Evolutionary conservation across 1,140 invertebrate species (phyloP).

Genomic region (Propsilocerus akamusi): DNA sequence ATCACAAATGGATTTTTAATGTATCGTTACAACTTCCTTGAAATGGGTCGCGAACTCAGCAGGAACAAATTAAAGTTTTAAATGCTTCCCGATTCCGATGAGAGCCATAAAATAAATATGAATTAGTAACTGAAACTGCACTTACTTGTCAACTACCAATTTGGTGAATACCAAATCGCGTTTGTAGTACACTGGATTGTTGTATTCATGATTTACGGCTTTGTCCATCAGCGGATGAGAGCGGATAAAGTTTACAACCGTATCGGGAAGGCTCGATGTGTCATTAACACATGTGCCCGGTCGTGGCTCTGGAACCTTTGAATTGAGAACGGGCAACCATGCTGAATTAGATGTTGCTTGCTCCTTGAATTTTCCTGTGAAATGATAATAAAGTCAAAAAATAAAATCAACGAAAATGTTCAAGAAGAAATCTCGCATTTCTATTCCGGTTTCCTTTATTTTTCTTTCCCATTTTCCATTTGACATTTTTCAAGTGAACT

Average conservation of each 20-base stretch:
- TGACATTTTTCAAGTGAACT: background rate
- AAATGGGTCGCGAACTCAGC: too few species aligned
- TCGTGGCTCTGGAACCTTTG: constrained; percentile 59
- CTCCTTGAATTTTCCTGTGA: constrained; percentile 39
- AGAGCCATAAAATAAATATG: too few species aligned
- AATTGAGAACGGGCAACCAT: constrained; percentile 42
- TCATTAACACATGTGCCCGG: constrained; percentile 72
- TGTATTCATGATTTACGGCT: constrained; percentile 59
- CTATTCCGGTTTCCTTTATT: background rate
- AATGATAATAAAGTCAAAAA: background rate
- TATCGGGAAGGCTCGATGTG: constrained; percentile 56
- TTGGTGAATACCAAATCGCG: constrained; percentile 59
- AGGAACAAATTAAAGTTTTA: too few species aligned
- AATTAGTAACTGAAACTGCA: too few species aligned
- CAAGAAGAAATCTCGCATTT: too few species aligned
- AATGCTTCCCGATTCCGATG: too few species aligned
- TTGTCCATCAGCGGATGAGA: constrained; percentile 80
- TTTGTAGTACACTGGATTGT: constrained; percentile 63
- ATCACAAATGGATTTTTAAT: too few species aligned
- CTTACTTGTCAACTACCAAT: constrained; percentile 50
- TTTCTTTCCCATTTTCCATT: background rate
- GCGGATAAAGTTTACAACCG: constrained; percentile 77
- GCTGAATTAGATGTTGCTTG: constrained; percentile 57
- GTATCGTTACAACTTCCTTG: too few species aligned
- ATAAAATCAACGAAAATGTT: background rate